A percentile compares a stretch with the other conserved stretches of the same genome.
phyloP scores from a whole-genome alignment of 2,888 invertebrate genomes.

The Hydropsyche betteni region DNA sequence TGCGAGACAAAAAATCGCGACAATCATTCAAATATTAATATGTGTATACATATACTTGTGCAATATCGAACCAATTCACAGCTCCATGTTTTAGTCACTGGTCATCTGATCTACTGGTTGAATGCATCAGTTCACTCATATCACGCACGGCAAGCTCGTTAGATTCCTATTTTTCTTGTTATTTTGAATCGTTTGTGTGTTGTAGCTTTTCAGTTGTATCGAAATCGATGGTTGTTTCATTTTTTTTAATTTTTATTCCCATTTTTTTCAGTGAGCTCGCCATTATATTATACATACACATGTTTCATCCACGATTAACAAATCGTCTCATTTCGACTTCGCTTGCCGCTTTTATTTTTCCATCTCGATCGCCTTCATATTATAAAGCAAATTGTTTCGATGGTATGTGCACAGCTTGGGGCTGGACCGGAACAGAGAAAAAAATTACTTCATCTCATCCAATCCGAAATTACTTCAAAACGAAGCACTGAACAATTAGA shows the following conservation, averaged over 20 bases:
- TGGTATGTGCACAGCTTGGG: too few relatives aligned
- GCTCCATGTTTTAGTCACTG: background rate
- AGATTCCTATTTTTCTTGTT: background rate
- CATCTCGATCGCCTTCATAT: conserved; percentile 20
- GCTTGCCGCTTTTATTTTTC: conserved; percentile 29
- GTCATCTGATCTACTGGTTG: conserved; percentile 35
- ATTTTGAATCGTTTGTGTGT: background rate
- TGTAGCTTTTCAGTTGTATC: too few relatives aligned
- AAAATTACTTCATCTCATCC: too few relatives aligned
- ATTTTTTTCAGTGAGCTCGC: conserved; percentile 1
- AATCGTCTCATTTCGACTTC: conserved; percentile 17
- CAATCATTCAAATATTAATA: background rate
- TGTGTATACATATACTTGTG: conserved; percentile 16
- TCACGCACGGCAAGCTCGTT: conserved; percentile 14
- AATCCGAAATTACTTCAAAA: too few relatives aligned
- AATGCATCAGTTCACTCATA: background rate
- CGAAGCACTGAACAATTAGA: too few relatives aligned
- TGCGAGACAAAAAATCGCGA: background rate
- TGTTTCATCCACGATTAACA: background rate
- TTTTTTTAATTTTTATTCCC: background rate
- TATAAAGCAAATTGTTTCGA: too few relatives aligned
- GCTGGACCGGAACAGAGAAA: too few relatives aligned
- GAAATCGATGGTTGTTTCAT: too few relatives aligned
- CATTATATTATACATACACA: background rate
- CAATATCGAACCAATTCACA: background rate